These are phyloP conservation scores for Mesocentrotus franciscanus DNA, from an alignment of 53 echinoderm and acorn worm genomes.

Conservation along the genomic window DNA sequence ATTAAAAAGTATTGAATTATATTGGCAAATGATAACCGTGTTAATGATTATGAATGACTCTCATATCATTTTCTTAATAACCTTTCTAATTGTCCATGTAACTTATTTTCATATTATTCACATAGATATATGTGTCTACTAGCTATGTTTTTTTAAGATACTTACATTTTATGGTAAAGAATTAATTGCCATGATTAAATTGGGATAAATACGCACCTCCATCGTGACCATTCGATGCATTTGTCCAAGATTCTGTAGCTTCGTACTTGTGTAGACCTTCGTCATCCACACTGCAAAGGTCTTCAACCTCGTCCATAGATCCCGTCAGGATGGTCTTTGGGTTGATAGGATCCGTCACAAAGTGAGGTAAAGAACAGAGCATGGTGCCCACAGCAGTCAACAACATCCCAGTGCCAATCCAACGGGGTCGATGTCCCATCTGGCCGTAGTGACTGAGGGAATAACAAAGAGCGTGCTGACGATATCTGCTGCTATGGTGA, in stretches of 20 bases:
- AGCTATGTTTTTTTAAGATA: too few relatives aligned
- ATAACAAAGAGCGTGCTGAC: constrained; percentile 69
- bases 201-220: background rate
- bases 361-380: constrained; percentile 76
- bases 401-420: constrained; percentile 71
- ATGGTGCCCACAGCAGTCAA: constrained; percentile 68
- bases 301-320: background rate
- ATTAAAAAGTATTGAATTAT: too few relatives aligned
- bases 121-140: too few relatives aligned
- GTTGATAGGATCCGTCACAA: constrained; percentile 53
- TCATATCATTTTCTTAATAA: too few relatives aligned
- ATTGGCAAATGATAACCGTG: too few relatives aligned
- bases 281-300: background rate
- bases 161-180: too few relatives aligned
- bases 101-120: too few relatives aligned
- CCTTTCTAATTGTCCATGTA: too few relatives aligned
- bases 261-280: background rate
- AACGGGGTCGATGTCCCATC: constrained; percentile 73
- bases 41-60: too few relatives aligned
- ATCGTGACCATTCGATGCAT: background rate
- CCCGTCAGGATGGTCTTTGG: constrained; percentile 38
- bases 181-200: background rate
- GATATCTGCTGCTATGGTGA: constrained; percentile 71
- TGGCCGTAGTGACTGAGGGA: constrained; percentile 77
- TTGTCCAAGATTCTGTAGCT: background rate